Base-by-base conservation (phyloP, 2,888 invertebrate genomes). In the Catocala fraxini region DNA sequence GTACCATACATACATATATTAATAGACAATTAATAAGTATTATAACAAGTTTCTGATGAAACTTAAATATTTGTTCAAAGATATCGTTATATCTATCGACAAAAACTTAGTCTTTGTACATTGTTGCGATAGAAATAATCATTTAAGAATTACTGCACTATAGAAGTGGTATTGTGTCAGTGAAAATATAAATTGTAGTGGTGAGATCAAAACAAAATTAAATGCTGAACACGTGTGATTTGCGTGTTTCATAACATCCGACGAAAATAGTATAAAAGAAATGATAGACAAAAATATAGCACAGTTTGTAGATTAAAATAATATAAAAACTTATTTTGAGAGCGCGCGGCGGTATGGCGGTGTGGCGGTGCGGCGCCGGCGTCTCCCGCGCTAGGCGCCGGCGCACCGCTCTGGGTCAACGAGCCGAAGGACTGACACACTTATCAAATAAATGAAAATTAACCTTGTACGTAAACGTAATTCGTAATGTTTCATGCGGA, bases 261-360 rank as follows among this genome's bases (percentile, higher is more conserved):
- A 71, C 81, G 70, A 81, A 83, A 87, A 86, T 84, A 84, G 79
- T 79, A 73, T 75, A 77, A 78, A 74, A 78, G 73, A 74, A 77
- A 71, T 77, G 79, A 71, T 81, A 77, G 73, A 82, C 77, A 83
- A 84, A 85, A 85, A 88, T 86, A 88, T 88, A 88, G 88, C 89
- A 90, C 87, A 87, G 79, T 84, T 86, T 74, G 85, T 79, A 84
- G 87, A 89, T 90, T 87, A 88, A 90, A 90, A 90, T 89, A 90
- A 89, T 88, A 89, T 88, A 82, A 87, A 87, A 84, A 70, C 85
- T 82, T 85, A 87, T 86, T 83, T 82, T 72, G 79, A 67, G 72
- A 63, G 63, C 59, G 62, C 57, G 69, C 51, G 68, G 73, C 74
- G 59, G 56, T 39, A 25, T 59, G 71, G 73, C 73, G 70, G 67